A percentile compares a stretch with the other conserved stretches of the same genome.
These are phyloP conservation scores for Arctocebus calabarensis DNA, from an alignment of 2,797 vertebrate genomes.

Conservation along the genomic window DNA sequence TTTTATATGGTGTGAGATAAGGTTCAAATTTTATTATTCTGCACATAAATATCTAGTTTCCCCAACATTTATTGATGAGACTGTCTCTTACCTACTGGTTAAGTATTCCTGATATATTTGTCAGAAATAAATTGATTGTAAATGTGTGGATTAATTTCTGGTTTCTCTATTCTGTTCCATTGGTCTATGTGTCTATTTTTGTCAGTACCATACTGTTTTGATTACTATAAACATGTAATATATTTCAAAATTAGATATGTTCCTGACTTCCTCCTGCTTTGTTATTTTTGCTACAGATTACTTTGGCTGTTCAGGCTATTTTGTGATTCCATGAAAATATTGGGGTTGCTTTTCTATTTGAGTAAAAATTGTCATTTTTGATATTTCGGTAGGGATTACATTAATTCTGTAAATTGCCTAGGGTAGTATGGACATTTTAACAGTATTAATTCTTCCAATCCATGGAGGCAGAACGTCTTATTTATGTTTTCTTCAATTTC, in stretches of 20 bases:
- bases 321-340: neutral
- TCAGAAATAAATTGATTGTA: neutral
- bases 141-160: neutral
- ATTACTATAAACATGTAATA: neutral
- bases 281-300: neutral
- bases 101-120: neutral
- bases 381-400: neutral
- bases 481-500: neutral
- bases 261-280: neutral
- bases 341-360: neutral
- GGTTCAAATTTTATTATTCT: neutral
- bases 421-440: neutral
- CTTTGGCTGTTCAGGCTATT: neutral
- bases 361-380: neutral
- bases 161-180: neutral
- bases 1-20: neutral
- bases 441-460: neutral
- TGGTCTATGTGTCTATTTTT: neutral
- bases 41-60: neutral
- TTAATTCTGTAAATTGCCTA: neutral
- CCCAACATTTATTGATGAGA: neutral
- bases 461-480: neutral
- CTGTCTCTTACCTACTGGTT: neutral
- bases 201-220: neutral
- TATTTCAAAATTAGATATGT: neutral